Conservation (phyloP, 2,888 invertebrate species). For the Temnothorax ravouxi region DNA sequence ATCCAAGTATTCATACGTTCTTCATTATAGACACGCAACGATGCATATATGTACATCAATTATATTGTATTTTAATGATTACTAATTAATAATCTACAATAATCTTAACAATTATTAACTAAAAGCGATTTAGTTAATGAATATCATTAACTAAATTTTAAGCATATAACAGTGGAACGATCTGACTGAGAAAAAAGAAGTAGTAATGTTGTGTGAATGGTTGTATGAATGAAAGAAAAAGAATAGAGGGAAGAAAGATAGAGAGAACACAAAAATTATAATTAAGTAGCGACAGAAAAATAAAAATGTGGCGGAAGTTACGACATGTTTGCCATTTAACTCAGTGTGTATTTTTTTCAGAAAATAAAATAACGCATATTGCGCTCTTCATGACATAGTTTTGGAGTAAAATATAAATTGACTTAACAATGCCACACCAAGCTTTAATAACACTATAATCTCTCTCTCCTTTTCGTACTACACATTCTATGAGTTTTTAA, state of each 20-base stretch:
- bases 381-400: slow-evolving; percentile 47
- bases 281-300: slow-evolving; percentile 50
- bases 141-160: slow-evolving; percentile 70
- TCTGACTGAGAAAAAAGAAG: slow-evolving; percentile 25
- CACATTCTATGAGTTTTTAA: neutral
- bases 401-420: slow-evolving; percentile 45
- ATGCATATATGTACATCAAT: slow-evolving; percentile 80
- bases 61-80: slow-evolving; percentile 84
- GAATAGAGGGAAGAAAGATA: slow-evolving; percentile 46
- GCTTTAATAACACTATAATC: slow-evolving; percentile 17
- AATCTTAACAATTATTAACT: slow-evolving; percentile 82
- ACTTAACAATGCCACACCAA: slow-evolving; percentile 18
- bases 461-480: neutral
- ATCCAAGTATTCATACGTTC: slow-evolving; percentile 54
- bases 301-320: slow-evolving; percentile 36
- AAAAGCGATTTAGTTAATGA: slow-evolving; percentile 45
- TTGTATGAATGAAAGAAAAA: slow-evolving; percentile 21
- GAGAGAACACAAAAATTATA: slow-evolving; percentile 50
- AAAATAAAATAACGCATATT: slow-evolving; percentile 49
- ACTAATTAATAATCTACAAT: slow-evolving; percentile 83
- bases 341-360: slow-evolving; percentile 65
- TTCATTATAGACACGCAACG: slow-evolving; percentile 63
- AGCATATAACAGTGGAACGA: slow-evolving; percentile 77
- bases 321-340: slow-evolving; percentile 63
- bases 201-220: slow-evolving; percentile 32